phyloP scores from a whole-genome alignment of 2,888 invertebrate genomes.

The Piscicola geometra region DNA sequence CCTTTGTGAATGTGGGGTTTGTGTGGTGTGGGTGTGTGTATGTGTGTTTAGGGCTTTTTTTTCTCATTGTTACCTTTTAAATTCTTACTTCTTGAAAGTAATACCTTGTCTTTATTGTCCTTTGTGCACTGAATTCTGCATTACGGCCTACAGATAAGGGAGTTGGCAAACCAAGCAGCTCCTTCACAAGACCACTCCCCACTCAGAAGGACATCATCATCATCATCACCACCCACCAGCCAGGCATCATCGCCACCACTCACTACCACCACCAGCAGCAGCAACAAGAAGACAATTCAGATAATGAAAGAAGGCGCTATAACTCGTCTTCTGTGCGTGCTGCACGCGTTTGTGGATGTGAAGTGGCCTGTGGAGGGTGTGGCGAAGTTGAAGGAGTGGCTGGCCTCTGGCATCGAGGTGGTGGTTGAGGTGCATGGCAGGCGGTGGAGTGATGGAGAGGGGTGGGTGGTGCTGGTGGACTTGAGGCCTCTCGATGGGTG shows the following conservation, averaged over 20 bases:
- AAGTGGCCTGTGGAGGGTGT: not conserved
- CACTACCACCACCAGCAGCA: too few species aligned
- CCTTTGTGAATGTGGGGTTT: not conserved
- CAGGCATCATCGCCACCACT: too few species aligned
- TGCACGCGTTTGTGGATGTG: not conserved
- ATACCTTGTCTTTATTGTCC: too few species aligned
- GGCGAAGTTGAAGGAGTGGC: not conserved
- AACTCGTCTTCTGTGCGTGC: not conserved
- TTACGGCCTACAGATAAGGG: too few species aligned
- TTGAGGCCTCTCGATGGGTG: not conserved
- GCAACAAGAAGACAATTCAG: not conserved
- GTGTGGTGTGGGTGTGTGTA: not conserved
- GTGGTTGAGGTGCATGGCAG: slow-evolving; percentile 8
- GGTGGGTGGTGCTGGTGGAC: slow-evolving; percentile 6
- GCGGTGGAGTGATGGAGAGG: not conserved
- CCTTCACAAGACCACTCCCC: too few species aligned
- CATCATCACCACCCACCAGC: not conserved
- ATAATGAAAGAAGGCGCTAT: not conserved
- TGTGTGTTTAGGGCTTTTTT: too few species aligned
- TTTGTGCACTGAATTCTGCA: too few species aligned
- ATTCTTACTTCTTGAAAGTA: too few species aligned
- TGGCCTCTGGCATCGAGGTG: not conserved
- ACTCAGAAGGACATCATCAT: too few species aligned
- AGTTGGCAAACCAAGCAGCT: too few species aligned
- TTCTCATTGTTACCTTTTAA: too few species aligned